Percentiles rank a stretch among this genome's conserved stretches.
These are phyloP conservation scores for Shargacucullia verbasci DNA, from an alignment of 2,888 invertebrate genomes.

Conservation along the genomic window DNA sequence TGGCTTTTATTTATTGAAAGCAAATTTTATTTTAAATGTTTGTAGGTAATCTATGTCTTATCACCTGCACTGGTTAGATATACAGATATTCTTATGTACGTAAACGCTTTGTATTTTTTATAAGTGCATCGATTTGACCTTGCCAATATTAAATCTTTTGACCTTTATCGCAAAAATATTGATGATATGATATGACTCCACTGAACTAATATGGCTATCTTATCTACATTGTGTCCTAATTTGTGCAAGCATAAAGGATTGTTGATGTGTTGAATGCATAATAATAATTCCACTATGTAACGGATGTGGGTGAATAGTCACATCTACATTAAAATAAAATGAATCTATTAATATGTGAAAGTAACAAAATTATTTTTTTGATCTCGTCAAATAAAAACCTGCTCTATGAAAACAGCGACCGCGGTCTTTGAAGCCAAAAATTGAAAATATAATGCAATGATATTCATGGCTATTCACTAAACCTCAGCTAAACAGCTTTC, in stretches of 20 bases:
- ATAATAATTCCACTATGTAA: constrained; percentile 8
- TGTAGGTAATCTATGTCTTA: too few relatives aligned
- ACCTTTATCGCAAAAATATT: constrained; percentile 7
- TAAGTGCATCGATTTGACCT: constrained; percentile 3
- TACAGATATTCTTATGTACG: too few relatives aligned
- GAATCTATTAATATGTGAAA: neutral
- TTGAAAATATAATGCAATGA: constrained; percentile 35
- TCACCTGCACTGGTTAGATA: too few relatives aligned
- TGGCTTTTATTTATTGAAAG: too few relatives aligned
- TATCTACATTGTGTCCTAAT: constrained; percentile 24
- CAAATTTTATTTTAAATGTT: too few relatives aligned
- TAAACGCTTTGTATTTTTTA: constrained; percentile 3
- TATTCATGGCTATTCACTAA: constrained; percentile 6
- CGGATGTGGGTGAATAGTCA: constrained; percentile 3
- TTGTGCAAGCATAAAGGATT: constrained; percentile 23
- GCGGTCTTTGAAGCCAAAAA: constrained; percentile 21
- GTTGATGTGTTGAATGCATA: constrained; percentile 31
- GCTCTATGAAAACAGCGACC: neutral
- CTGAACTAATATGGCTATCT: constrained; percentile 15
- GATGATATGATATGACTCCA: constrained; percentile 1
- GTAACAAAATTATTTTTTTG: neutral
- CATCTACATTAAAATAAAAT: constrained; percentile 2
- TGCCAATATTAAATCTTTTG: constrained; percentile 1
- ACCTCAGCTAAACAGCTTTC: constrained; percentile 30
- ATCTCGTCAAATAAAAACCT: neutral